These are phyloP conservation scores for Melieria picta DNA, from an alignment of 2,888 invertebrate species.

Conservation along the genomic window DNA sequence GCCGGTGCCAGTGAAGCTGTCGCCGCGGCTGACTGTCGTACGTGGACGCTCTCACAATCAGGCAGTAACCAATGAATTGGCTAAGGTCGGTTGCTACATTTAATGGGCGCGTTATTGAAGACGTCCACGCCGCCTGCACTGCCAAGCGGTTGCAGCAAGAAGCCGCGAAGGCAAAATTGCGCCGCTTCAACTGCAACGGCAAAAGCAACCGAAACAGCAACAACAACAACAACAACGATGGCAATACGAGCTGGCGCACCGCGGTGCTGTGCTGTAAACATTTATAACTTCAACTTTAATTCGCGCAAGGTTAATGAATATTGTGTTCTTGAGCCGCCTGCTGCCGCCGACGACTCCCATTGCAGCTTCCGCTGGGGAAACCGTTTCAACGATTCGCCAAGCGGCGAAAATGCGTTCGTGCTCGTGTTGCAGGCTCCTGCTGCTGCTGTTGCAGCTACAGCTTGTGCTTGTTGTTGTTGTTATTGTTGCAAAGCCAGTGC, in stretches of 20 bases:
- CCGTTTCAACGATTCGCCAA: constrained; percentile 49
- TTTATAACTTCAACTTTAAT: constrained; percentile 52
- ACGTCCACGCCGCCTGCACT: constrained; percentile 18
- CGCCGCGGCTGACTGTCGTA: background rate
- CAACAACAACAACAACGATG: constrained; percentile 15
- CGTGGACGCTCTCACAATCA: constrained; percentile 27
- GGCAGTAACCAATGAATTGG: constrained; percentile 55
- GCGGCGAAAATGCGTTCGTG: constrained; percentile 49
- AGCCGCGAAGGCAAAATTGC: constrained; percentile 19
- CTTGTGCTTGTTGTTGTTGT: constrained; percentile 30
- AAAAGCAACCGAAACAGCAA: background rate
- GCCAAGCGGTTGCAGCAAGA: constrained; percentile 20
- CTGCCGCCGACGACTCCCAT: constrained; percentile 48
- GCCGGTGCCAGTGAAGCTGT: too few relatives aligned
- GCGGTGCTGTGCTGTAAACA: constrained; percentile 23
- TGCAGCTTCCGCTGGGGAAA: constrained; percentile 62
- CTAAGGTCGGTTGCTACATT: constrained; percentile 54
- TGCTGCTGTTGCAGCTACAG: constrained; percentile 23
- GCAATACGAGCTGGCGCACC: constrained; percentile 21
- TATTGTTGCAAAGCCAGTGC: constrained; percentile 18
- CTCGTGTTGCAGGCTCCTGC: constrained; percentile 34
- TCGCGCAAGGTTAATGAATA: constrained; percentile 63
- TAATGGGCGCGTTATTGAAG: constrained; percentile 59
- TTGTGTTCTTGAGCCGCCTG: constrained; percentile 54
- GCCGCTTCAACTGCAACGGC: constrained; percentile 16